Base-by-base conservation (phyloP, 2,888 invertebrate genomes). In the Meandrusa payeni region DNA sequence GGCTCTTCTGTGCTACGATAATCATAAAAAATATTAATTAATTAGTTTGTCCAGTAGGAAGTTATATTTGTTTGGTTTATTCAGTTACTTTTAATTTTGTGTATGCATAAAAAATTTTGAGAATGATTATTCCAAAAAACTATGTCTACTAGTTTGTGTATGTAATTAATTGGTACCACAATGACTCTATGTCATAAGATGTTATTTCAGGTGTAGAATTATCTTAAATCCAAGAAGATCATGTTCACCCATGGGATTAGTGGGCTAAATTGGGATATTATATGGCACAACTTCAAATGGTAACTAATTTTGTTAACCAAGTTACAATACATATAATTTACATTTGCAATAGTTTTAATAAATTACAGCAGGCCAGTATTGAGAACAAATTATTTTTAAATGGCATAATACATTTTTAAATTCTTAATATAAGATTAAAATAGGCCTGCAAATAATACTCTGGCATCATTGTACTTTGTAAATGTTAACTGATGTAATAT, bases 211-310 rank as follows among this genome's bases (percentile, higher is more conserved):
- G 78, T 78, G 59, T 26, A 56, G 59, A 59, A 63, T 58, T 55
- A 59, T 61, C 59, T 61, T 72, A 67, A 64, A 54, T 53, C 48
- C 37, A 50, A 64, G 75, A 73, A 75, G 77, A 75, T 66, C 69
- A 75, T 68, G 68, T 70, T 60, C 63, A 62, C 66, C 70, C 70
- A 66, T 64, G 69, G 67, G 64, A 70, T 70, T 65, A 64, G 64
- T 73, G 76, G 77, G 78, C 73, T 76, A 76, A 76, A 76, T 78
- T 79, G 73, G 78, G 78, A 64, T 69, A 70, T 76, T 64, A 55
- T 61, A 60, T 75, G 74, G 69, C 73, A 76, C 74, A 66, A 61
- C 73, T 60, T 55, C 65, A 63, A 57, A 55, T 63, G 80, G 81
- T 81, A 82, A 80, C 61, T 71, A 69, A 64, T 54, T 66, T 53